Conservation (phyloP, 2,888 invertebrate species). For the Psylliodes chrysocephalus region DNA sequence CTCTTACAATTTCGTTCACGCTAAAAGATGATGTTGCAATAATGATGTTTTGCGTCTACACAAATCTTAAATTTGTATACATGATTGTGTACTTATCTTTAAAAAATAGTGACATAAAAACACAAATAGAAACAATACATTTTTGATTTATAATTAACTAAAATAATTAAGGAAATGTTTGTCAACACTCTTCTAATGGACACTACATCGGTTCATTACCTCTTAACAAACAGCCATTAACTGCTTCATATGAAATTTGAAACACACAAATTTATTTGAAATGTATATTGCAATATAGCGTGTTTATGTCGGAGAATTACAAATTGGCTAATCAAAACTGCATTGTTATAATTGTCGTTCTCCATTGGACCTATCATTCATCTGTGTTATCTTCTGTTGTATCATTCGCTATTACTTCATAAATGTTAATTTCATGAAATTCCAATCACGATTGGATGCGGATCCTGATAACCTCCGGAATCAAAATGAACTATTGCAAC, state of each 20-base stretch:
- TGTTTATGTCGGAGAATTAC: constrained; percentile 31
- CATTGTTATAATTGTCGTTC: constrained; percentile 28
- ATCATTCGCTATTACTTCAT: constrained; percentile 26
- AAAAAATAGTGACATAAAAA: no score
- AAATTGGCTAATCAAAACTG: constrained; percentile 35
- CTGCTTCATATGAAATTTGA: neutral
- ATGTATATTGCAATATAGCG: neutral
- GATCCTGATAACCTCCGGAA: constrained; percentile 2
- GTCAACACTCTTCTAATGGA: no score
- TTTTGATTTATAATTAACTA: no score
- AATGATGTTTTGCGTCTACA: no score
- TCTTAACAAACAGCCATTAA: neutral
- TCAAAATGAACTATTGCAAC: neutral
- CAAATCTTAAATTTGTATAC: no score
- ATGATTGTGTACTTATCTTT: no score
- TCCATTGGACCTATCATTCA: constrained; percentile 21
- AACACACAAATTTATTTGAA: neutral
- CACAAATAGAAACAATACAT: no score
- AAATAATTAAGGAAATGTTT: no score
- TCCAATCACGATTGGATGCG: constrained; percentile 12
- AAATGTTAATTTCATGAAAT: constrained; percentile 25
- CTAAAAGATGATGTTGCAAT: no score
- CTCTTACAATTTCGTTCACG: no score
- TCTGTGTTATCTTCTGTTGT: constrained; percentile 25
- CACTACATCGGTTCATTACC: no score